Evolutionary conservation across 2,797 vertebrate genomes (phyloP).

Genomic region (Merluccius polli): DNA sequence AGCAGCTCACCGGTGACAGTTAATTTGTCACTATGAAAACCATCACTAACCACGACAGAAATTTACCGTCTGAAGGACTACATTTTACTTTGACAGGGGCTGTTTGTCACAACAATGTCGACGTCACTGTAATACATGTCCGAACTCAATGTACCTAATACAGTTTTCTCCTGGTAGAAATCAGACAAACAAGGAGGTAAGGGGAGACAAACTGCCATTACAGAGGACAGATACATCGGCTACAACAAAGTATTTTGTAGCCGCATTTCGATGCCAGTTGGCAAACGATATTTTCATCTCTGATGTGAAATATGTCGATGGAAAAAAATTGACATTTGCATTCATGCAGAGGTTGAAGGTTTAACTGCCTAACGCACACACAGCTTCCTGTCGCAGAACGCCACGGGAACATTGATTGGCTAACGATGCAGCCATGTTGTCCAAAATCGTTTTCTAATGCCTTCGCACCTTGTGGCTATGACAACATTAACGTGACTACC

Average conservation of each 20-base stretch:
- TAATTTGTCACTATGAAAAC: not conserved
- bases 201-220: slow-evolving; percentile 29
- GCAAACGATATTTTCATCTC: slow-evolving; percentile 37
- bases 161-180: not conserved
- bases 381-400: not conserved
- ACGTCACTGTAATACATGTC: not conserved
- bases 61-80: not conserved
- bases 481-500: slow-evolving; percentile 17
- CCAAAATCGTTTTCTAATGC: slow-evolving; percentile 33
- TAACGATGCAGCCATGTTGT: slow-evolving; percentile 37
- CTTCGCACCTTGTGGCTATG: slow-evolving; percentile 31
- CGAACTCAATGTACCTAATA: not conserved
- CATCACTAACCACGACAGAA: not conserved
- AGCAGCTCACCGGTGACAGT: not conserved
- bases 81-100: slow-evolving; percentile 1
- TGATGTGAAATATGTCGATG: not conserved
- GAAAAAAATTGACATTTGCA: slow-evolving; percentile 30
- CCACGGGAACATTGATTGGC: slow-evolving; percentile 6
- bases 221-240: slow-evolving; percentile 48
- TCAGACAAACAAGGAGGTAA: not conserved
- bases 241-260: slow-evolving; percentile 47
- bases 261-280: slow-evolving; percentile 34
- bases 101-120: not conserved
- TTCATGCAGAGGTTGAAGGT: slow-evolving; percentile 22
- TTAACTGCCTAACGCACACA: slow-evolving; percentile 19